Base-by-base conservation (phyloP, 2,888 invertebrate genomes). In the Hyles lineata region DNA sequence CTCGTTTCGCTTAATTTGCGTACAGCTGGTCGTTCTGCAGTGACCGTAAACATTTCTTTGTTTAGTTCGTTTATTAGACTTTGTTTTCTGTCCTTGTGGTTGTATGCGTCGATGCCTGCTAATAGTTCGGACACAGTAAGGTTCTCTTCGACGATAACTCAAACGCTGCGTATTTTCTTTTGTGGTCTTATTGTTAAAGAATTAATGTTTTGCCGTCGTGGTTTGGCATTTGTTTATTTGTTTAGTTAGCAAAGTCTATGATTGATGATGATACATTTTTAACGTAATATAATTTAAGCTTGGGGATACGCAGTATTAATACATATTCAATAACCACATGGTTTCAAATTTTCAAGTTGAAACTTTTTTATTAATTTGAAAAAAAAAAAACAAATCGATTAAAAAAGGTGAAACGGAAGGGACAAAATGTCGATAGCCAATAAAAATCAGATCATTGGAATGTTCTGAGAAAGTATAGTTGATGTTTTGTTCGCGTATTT, bases 131-230 rank as follows among this genome's bases (percentile, higher is more conserved):
- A 61, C 25, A 61, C 61, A 32, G 8, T n/a, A 61, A 29, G 32
- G 60, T 60, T 29, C 17, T 32, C 32, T 25, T 17, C 29, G 29
- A 61, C 17, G 29, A 32, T 61, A 61, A 17, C 29, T 61, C 61
- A 61, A 61, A 19, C 19, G 61, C 17, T 5, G 2, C 32, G 29
- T 61, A 15, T 29, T 61, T 61, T 61, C 61, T 25, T 61, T 29
- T 61, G 25, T 61, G 61, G 17, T 61, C 61, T 29, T 61, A 61
- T 61, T 61, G 61, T 61, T 19, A 61, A 61, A 32, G 25, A 61
- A 29, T 61, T 32, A 19, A 61, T 61, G 61, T 19, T 17, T 32
- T 11, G 25, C 60, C 23, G 25, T 61, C 29, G 61, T 25, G 19
- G 60, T 25, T 61, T 29, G 0, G 61, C 8, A 61, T 61, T 19